Conservation (phyloP, 2,888 invertebrate species). For the Gastrophysa polygoni region DNA sequence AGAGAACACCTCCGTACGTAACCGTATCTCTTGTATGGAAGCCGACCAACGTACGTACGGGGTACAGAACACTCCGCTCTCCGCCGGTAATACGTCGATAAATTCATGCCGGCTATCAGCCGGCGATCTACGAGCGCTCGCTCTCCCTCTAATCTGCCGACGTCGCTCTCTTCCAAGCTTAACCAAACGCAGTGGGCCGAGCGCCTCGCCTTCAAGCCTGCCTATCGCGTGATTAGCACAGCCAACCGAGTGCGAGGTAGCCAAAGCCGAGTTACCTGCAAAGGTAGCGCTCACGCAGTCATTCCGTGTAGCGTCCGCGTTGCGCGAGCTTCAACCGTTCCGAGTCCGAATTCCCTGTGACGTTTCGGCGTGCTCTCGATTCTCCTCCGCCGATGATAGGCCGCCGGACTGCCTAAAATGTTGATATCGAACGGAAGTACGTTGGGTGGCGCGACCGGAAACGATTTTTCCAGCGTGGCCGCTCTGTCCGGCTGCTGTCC, state of each 20-base stretch:
- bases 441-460: slow-evolving; percentile 56
- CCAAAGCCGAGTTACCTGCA: slow-evolving; percentile 54
- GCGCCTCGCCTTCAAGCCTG: slow-evolving; percentile 56
- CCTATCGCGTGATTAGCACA: slow-evolving; percentile 56
- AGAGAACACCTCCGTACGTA: slow-evolving; percentile 41
- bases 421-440: slow-evolving; percentile 70
- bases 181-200: slow-evolving; percentile 56
- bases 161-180: slow-evolving; percentile 38
- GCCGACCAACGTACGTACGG: slow-evolving; percentile 23
- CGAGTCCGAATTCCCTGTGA: slow-evolving; percentile 12
- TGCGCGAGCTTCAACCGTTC: slow-evolving; percentile 53
- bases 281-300: slow-evolving; percentile 55
- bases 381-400: not conserved
- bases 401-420: slow-evolving; percentile 53
- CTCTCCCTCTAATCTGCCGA: slow-evolving; percentile 29
- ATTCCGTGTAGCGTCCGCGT: slow-evolving; percentile 59
- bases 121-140: slow-evolving; percentile 43
- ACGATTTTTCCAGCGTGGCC: slow-evolving; percentile 57
- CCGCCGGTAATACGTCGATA: slow-evolving; percentile 48
- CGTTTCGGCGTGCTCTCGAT: not conserved
- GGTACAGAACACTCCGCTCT: not conserved
- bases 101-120: slow-evolving; percentile 49
- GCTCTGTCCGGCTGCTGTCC: slow-evolving; percentile 58
- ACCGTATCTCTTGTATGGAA: slow-evolving; percentile 43
- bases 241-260: slow-evolving; percentile 58